Base-by-base conservation (phyloP, 2,113 vertebrate species). In the Datnioides undecimradiatus region DNA sequence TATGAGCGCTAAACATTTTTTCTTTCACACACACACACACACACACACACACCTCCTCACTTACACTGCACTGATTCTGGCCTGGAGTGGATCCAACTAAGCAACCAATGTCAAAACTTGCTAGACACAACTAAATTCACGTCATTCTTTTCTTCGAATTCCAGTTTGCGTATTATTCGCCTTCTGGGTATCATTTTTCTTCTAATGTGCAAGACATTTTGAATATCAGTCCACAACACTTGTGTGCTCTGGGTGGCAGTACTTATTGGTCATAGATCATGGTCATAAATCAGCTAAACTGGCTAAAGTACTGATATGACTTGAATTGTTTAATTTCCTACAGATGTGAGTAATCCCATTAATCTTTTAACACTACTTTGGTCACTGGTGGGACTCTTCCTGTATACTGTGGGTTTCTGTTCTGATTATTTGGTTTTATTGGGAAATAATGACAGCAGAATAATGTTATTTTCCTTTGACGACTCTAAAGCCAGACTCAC, bases 1-100 rank as follows among this genome's bases (percentile, higher is more conserved):
- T 78, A 73, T 33, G 51, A 51, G 31, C 27, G 23, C 72, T 52
- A 60, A 74, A 80, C 12, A 17, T 57, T 83, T 75, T 33, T 27
- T 17, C 4, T 31, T 7, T 54, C 34, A 27, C 23, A 52, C 34
- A 17, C 49, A 51, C 34, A 54, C 34, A 71, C 16, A 45, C 51
- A 34, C 23, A 19, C 21, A 58, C 41, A n/a, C 73, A 25, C 62
- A 69, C 21, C 51, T 7, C 27, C 13, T 43, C 13, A 17, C 48
- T 68, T 36, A 2, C 48, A 31, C 54, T 13, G 8, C 16, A 33
- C n/a, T 82, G 41, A 52, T 13, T 43, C 23, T 36, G 34, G 25
- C 27, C 45, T 70, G 48, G 23, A 82, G 12, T 21, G 0, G 6
- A 76, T 71, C 63, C 55, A 67, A 40, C 41, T 7, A 5, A 31